Conservation (phyloP, 2,888 invertebrate species). For the Stenolophus ochropezus region DNA sequence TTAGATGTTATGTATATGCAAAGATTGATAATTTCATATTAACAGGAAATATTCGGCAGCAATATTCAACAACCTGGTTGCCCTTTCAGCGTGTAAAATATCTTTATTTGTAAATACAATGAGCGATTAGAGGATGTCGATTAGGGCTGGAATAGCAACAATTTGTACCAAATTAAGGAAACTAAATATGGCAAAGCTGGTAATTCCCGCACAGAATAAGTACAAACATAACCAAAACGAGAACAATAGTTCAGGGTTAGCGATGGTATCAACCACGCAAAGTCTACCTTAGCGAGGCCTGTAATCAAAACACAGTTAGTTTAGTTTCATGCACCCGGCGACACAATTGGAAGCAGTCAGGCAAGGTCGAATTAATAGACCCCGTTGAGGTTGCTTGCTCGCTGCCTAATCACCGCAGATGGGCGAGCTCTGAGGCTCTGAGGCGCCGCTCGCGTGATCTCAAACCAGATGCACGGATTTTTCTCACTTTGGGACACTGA, state of each 20-base stretch:
- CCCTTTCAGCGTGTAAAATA: no score
- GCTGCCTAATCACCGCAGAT: constrained; percentile 30
- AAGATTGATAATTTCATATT: no score
- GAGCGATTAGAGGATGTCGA: not conserved
- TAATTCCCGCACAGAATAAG: constrained; percentile 28
- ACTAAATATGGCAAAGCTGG: constrained; percentile 23
- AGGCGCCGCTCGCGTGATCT: constrained; percentile 13
- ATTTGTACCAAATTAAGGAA: constrained; percentile 32
- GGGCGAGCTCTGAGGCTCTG: no score
- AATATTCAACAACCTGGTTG: no score
- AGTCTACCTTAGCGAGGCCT: constrained; percentile 58
- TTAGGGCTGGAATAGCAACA: not conserved
- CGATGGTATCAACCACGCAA: constrained; percentile 59
- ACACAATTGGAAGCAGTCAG: constrained; percentile 53
- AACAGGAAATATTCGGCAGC: no score
- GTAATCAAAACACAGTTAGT: constrained; percentile 61
- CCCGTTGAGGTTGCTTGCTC: not conserved
- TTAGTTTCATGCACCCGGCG: constrained; percentile 58
- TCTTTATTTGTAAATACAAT: constrained; percentile 3
- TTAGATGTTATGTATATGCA: no score
- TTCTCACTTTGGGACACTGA: no score
- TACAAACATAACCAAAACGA: constrained; percentile 51
- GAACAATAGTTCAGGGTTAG: constrained; percentile 60
- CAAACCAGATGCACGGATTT: no score
- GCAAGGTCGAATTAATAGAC: constrained; percentile 42